Percentiles rank a stretch among this genome's conserved stretches.
phyloP scores from a whole-genome alignment of 2,113 vertebrate species.

The Peromyscus polionotus region DNA sequence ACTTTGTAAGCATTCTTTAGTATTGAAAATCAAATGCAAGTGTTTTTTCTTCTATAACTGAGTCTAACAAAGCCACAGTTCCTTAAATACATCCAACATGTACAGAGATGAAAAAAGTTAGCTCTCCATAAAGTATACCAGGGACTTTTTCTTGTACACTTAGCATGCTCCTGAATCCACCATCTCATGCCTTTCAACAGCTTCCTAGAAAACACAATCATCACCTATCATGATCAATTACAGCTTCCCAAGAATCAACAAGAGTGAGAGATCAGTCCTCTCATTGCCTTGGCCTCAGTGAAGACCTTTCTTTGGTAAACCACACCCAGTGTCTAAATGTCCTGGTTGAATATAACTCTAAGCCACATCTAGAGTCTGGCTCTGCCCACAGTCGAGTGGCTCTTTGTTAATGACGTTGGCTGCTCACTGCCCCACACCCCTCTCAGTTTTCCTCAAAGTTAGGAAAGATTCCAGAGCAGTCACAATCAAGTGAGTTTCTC shows the following conservation, averaged over 20 bases:
- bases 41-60: conserved; percentile 62
- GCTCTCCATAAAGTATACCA: not conserved
- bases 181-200: not conserved
- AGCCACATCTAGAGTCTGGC: not conserved
- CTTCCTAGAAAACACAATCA: conserved; percentile 53
- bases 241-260: conserved; percentile 20
- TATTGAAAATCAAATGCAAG: conserved; percentile 26
- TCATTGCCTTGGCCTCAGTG: not conserved
- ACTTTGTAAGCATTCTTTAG: not conserved
- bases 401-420: not conserved
- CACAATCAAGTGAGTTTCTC: not conserved
- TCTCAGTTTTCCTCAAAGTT: not conserved
- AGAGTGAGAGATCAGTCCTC: not conserved
- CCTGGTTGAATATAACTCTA: not conserved
- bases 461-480: not conserved
- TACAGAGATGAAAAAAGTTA: not conserved
- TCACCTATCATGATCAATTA: not conserved
- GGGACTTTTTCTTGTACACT: conserved; percentile 10
- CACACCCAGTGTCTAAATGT: not conserved
- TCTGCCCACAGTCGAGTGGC: not conserved
- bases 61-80: conserved; percentile 70
- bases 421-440: not conserved
- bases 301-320: not conserved
- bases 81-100: conserved; percentile 60
- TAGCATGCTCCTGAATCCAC: not conserved